These are phyloP conservation scores for Chionomys nivalis DNA, from an alignment of 2,113 vertebrate genomes.

Conservation along the genomic window DNA sequence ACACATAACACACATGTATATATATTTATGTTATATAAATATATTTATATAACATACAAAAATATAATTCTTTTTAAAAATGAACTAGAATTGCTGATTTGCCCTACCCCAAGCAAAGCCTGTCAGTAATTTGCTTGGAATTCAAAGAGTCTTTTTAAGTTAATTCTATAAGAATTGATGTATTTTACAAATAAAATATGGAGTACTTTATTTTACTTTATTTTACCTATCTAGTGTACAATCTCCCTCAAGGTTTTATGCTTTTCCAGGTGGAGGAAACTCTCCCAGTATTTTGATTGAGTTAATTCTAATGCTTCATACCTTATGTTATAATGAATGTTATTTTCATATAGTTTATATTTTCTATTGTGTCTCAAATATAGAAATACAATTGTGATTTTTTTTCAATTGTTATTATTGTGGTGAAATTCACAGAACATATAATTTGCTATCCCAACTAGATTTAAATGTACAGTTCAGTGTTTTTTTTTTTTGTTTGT, in stretches of 20 bases:
- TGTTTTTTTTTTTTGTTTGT: too few species aligned
- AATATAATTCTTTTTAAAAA: background rate
- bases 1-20: background rate
- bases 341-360: background rate
- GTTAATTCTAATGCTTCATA: background rate
- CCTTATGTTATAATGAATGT: background rate
- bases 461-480: background rate
- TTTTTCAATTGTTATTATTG: background rate
- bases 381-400: background rate
- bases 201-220: background rate
- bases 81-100: background rate
- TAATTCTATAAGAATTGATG: background rate
- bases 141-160: background rate
- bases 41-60: too few species aligned
- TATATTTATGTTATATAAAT: too few species aligned
- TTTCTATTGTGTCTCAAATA: background rate
- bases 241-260: background rate
- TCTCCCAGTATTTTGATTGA: background rate
- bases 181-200: background rate
- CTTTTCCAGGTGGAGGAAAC: background rate
- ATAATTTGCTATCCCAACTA: background rate
- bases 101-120: background rate
- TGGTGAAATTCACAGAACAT: background rate
- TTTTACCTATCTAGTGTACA: background rate
- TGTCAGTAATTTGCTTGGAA: background rate